Evolutionary conservation across 2,113 vertebrate genomes (phyloP), one percentile per base, ranked within the genome.

Genomic region (Chinchilla lanigera): DNA sequence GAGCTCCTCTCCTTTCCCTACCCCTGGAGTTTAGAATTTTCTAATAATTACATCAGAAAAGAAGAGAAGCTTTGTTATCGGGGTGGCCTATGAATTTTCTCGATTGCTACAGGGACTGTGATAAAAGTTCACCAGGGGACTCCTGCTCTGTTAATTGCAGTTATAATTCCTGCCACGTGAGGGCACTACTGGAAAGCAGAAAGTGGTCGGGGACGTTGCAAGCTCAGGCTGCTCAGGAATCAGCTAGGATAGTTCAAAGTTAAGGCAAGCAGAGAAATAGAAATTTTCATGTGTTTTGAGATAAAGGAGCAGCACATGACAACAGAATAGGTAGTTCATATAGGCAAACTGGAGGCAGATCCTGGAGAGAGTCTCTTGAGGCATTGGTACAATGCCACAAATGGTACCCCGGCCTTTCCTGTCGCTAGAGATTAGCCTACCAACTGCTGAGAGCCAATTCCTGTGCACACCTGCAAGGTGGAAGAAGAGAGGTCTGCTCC

Each of bases 141-240:
- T 33, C 4, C 52, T 8, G 28, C 14, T 89, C 38, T 38, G 54
- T 61, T 81, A 67, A 28, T 44, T 93, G 91, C 69, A 96, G 28
- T 85, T 97, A 19, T 44, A 61, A 77, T 94, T 97, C 65, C 30
- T 94, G 83, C 91, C 96, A 94, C 78, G 44, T 54, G 95, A 90
- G 91, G 95, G 63, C 83, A 94, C 89, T 94, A 47, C 90, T 89
- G 71, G 89, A 94, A 93, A 94, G 82, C 89, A 93, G 54, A 96
- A 91, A 75, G 24, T n/a, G n/a, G 24, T 47, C 7, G 58, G 69
- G 14, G 78, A 61, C 10, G 0, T 11, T 65, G 50, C 3, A 0
- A 9, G 10, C 80, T 47, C 65, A 90, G 54, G 38, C 28, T 69
- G 44, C 69, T 78, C 33, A 33, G 44, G 14, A 78, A 90, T 69